These are phyloP conservation scores for Aphaenogaster ashmeadi DNA, from an alignment of 1,140 invertebrate genomes.

Conservation along the genomic window DNA sequence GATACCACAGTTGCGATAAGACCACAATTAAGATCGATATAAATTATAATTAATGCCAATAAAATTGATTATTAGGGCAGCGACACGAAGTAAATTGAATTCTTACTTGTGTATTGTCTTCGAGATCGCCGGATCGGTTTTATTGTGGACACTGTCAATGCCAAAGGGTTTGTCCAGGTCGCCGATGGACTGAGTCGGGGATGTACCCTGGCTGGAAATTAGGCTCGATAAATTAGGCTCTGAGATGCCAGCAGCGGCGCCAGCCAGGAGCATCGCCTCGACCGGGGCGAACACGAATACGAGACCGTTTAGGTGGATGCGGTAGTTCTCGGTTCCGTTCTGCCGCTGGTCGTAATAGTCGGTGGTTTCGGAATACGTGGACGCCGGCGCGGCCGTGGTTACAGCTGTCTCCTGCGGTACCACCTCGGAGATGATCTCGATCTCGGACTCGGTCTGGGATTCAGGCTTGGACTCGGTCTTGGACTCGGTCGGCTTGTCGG, in stretches of 20 bases:
- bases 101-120: conserved; percentile 57
- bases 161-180: neutral
- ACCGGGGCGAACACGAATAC: conserved; percentile 89
- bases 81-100: neutral
- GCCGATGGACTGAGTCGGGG: neutral
- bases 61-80: conserved; percentile 12
- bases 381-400: neutral
- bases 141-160: conserved; percentile 18
- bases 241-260: conserved; percentile 64
- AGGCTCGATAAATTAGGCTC: conserved; percentile 69
- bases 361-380: conserved; percentile 22
- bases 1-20: neutral
- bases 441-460: neutral
- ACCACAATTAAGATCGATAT: neutral
- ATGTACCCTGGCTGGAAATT: neutral
- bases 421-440: conserved; percentile 33
- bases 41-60: conserved; percentile 25
- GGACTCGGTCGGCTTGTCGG: conserved; percentile 15
- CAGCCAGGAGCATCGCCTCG: conserved; percentile 86
- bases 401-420: conserved; percentile 21
- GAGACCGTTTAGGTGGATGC: conserved; percentile 90
- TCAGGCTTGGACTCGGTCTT: neutral
- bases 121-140: conserved; percentile 38
- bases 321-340: conserved; percentile 91
- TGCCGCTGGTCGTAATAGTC: conserved; percentile 90